Conservation (phyloP, 2,797 vertebrate genomes). For the Phyllotis vaccarum region DNA sequence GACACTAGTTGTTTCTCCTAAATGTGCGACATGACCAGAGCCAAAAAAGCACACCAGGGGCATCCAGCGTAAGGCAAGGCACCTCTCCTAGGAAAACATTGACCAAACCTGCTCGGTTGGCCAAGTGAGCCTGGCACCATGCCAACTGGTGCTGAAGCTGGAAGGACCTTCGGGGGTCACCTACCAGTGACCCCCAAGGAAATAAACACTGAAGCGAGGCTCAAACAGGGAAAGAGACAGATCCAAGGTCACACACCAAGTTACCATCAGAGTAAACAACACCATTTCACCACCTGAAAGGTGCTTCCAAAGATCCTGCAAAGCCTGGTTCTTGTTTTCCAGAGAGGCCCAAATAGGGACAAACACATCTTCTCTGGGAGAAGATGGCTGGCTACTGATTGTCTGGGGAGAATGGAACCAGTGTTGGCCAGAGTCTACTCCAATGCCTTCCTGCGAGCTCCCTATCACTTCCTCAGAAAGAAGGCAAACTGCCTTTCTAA, state of each 20-base stretch:
- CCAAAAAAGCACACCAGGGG: background rate
- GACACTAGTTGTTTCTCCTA: background rate
- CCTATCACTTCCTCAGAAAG: constrained; percentile 26
- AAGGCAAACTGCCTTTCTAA: constrained; percentile 56
- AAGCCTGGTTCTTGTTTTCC: constrained; percentile 20
- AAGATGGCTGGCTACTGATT: background rate
- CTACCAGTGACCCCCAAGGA: constrained; percentile 24
- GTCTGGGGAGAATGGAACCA: background rate
- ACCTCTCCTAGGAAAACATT: constrained; percentile 3
- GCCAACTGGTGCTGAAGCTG: background rate
- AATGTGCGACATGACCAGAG: constrained; percentile 7
- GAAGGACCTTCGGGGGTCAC: background rate
- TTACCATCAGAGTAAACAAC: constrained; percentile 19
- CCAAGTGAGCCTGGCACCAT: constrained; percentile 8
- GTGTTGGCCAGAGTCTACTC: constrained; percentile 40
- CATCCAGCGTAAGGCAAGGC: background rate
- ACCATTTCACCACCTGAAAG: background rate
- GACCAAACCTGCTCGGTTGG: background rate
- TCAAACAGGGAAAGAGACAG: background rate
- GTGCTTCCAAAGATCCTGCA: constrained; percentile 39
- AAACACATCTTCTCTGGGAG: constrained; percentile 28
- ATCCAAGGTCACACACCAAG: background rate
- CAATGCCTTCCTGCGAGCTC: constrained; percentile 20
- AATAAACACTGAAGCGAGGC: constrained; percentile 27
- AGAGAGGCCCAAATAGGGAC: background rate